Evolutionary conservation across 2,888 invertebrate genomes (phyloP).

Genomic region (Tricholauxania praeusta): DNA sequence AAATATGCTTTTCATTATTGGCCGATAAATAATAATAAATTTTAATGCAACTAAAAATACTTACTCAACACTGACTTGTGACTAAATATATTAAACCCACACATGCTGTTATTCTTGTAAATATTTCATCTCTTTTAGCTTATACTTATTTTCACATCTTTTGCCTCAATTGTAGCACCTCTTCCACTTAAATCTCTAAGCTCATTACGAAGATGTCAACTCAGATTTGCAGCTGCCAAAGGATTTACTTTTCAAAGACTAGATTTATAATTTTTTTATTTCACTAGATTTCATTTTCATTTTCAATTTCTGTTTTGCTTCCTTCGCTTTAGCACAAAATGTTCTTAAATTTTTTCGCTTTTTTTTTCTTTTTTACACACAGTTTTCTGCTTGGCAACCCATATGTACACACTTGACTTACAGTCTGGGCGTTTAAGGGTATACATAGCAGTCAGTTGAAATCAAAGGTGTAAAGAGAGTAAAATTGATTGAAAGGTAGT

Average conservation of each 20-base stretch:
- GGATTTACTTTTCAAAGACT: slow-evolving; percentile 7
- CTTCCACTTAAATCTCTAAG: slow-evolving; percentile 1
- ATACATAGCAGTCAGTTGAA: background rate
- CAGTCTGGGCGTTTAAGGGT: background rate
- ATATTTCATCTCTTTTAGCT: too few species aligned
- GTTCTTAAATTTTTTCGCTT: background rate
- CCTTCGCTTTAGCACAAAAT: too few species aligned
- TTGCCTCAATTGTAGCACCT: too few species aligned
- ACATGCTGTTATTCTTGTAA: too few species aligned
- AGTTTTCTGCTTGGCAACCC: background rate
- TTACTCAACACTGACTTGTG: too few species aligned
- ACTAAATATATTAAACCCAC: too few species aligned
- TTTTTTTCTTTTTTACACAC: background rate
- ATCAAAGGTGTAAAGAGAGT: too few species aligned
- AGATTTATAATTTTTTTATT: slow-evolving; percentile 26
- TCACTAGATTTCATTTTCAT: background rate
- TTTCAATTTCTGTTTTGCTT: background rate
- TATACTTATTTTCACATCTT: too few species aligned
- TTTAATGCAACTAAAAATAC: too few species aligned
- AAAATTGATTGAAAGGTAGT: slow-evolving; percentile 17
- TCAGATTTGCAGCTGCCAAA: slow-evolving; percentile 23
- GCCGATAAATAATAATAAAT: too few species aligned
- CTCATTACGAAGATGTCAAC: slow-evolving; percentile 16
- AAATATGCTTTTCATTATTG: too few species aligned
- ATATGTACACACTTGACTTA: background rate